Conservation (phyloP, 2,113 vertebrate genomes). For the Propithecus coquereli region DNA sequence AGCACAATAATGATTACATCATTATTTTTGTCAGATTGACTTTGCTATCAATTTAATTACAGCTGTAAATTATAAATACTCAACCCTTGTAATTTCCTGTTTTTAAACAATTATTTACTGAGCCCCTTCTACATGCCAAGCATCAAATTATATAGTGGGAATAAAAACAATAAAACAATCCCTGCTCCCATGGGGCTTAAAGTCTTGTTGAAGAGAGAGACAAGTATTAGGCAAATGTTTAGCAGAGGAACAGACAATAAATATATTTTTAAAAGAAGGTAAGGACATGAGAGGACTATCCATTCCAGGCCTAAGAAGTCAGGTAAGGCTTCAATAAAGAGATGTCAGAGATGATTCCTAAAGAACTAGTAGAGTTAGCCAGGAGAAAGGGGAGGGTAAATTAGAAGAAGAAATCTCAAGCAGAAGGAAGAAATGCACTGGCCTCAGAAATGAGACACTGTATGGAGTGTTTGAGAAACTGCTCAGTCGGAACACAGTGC, state of each 20-base stretch:
- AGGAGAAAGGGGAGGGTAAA: background rate
- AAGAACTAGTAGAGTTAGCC: background rate
- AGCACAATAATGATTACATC: conserved; percentile 1
- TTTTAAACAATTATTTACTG: conserved; percentile 40
- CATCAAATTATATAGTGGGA: background rate
- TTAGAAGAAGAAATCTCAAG: background rate
- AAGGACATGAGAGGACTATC: background rate
- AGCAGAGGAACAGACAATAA: background rate
- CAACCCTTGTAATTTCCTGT: background rate
- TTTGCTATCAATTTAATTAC: conserved; percentile 34
- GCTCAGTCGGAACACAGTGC: background rate
- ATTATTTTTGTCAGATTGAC: conserved; percentile 45
- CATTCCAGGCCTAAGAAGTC: background rate
- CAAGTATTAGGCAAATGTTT: background rate
- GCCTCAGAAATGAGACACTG: background rate
- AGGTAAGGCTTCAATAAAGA: background rate
- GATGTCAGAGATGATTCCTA: background rate
- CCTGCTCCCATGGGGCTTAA: background rate
- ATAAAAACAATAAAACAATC: background rate
- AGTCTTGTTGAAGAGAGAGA: background rate
- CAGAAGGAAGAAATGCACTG: background rate
- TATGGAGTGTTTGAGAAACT: background rate
- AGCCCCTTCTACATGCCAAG: background rate
- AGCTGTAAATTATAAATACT: conserved; percentile 37
- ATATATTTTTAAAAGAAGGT: background rate